Evolutionary conservation across 2,113 vertebrate genomes (phyloP).

Genomic region (Acrocephalus kingi): DNA sequence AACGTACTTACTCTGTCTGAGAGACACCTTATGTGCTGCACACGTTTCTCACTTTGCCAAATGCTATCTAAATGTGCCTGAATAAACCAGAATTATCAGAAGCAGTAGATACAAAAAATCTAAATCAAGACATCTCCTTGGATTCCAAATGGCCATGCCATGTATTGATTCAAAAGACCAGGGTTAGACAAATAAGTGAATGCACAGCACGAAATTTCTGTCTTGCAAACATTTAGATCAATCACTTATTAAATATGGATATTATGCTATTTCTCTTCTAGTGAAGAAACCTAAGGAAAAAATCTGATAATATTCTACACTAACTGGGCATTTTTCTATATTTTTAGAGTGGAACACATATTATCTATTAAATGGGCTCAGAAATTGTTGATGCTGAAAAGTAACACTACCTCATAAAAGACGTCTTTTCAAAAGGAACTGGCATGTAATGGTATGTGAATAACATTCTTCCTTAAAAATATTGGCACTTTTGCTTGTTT

Average conservation of each 20-base stretch:
- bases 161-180: background rate
- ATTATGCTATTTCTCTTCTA: background rate
- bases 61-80: background rate
- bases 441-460: background rate
- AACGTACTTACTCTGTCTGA: background rate
- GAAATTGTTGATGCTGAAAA: background rate
- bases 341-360: background rate
- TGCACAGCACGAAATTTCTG: background rate
- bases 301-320: background rate
- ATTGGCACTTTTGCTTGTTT: background rate
- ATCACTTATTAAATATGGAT: background rate
- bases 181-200: background rate
- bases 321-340: background rate
- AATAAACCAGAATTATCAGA: background rate
- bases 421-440: background rate
- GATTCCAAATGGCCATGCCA: background rate
- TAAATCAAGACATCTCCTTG: background rate
- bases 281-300: background rate
- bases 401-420: background rate
- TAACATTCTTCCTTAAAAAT: background rate
- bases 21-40: background rate
- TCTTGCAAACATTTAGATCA: background rate
- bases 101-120: background rate
- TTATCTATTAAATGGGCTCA: background rate
- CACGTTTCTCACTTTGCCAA: background rate